Conservation (phyloP, 2,113 vertebrate genomes). For the Daubentonia madagascariensis region DNA sequence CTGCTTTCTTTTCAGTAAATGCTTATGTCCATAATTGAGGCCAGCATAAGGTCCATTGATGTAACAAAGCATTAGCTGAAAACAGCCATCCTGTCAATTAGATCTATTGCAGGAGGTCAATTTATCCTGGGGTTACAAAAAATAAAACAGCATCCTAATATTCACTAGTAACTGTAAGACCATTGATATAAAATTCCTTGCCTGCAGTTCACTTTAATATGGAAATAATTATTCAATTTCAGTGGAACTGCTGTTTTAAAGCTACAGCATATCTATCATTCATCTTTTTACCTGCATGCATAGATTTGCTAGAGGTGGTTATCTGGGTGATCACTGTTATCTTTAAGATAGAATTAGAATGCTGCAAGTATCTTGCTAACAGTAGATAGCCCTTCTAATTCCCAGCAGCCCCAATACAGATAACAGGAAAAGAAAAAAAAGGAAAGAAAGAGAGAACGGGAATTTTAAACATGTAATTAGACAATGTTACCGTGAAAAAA, state of each 20-base stretch:
- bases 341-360: conserved; percentile 23
- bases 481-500: background rate
- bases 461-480: background rate
- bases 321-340: conserved; percentile 15
- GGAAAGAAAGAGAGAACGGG: background rate
- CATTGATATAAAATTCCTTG: conserved; percentile 18
- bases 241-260: conserved; percentile 73
- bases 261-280: conserved; percentile 60
- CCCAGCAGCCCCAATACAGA: background rate
- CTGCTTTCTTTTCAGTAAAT: conserved; percentile 31
- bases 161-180: background rate
- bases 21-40: conserved; percentile 65
- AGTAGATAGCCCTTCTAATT: conserved; percentile 53
- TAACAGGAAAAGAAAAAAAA: background rate
- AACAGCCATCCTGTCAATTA: conserved; percentile 66
- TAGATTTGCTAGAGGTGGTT: background rate
- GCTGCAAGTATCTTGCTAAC: conserved; percentile 42
- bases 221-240: conserved; percentile 68
- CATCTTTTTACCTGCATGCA: conserved; percentile 63
- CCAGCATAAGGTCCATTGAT: conserved; percentile 65
- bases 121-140: conserved; percentile 6
- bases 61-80: conserved; percentile 57
- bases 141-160: background rate
- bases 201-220: conserved; percentile 61
- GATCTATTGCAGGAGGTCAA: conserved; percentile 39